Base-by-base conservation (phyloP, 1,140 invertebrate species). In the Cheumatopsyche charites region DNA sequence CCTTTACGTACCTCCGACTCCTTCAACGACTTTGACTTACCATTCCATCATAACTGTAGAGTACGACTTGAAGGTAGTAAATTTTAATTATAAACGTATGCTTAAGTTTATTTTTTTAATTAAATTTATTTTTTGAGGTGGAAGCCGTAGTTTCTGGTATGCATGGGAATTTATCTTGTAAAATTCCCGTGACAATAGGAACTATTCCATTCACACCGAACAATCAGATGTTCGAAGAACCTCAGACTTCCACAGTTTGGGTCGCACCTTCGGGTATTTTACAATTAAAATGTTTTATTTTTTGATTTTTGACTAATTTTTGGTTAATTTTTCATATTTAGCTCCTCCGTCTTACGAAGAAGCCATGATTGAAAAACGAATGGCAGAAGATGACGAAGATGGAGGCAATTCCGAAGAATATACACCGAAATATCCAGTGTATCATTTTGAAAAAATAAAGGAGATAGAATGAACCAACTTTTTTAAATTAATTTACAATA, bases 321-420 rank as follows among this genome's bases (percentile, higher is more conserved):
- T n/a, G 13, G 12, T 17, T 61, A 26, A 62, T 3, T 62, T 65
- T 12, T 19, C 11, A 45, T 67, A 36, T 70, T 61, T 17, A 70
- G 67, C 19, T n/a, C 52, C 67, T 9, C 55, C 67, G 15, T 36
- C 67, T 3, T 70, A 62, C 26, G 52, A 70, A 62, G 67, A 70
- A 43, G 55, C 26, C 11, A 13, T 43, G 1, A 36, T 41, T 25
- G 52, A 62, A 13, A 58, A 70, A 23, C n/a, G 67, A 62, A 62
- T 70, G 55, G 29, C 17, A 58, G 67, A 62, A 70, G 29, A 58
- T 0, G 13, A 13, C n/a, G 67, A 45, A 42, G 67, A 43, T 1
- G 41, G 58, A 21, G 52, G 36, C 17, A 5, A 70, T 25, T n/a
- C 41, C 5, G 11, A 29, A 11, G 36, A 36, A n/a, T 70, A 43